Evolutionary conservation across 1,140 invertebrate genomes (phyloP).

Genomic region (Zaprionus tsacasi): DNA sequence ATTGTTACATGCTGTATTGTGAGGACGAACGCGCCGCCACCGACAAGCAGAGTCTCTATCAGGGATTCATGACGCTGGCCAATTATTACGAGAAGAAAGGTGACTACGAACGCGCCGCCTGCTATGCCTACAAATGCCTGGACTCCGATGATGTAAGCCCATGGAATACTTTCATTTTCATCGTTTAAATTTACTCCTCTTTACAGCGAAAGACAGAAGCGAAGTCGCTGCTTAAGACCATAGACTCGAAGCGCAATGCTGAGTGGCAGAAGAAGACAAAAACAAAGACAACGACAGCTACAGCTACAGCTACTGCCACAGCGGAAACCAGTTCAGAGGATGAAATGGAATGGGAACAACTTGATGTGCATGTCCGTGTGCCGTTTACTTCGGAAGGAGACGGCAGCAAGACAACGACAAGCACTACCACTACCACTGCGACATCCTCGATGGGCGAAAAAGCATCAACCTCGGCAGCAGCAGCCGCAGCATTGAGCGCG

Average conservation of each 20-base stretch:
- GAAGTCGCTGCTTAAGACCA: slow-evolving; percentile 93
- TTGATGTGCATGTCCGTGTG: slow-evolving; percentile 56
- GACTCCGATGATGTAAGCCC: slow-evolving; percentile 76
- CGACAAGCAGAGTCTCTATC: slow-evolving; percentile 91
- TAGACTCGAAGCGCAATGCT: slow-evolving; percentile 87
- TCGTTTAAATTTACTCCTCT: background rate
- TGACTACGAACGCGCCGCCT: slow-evolving; percentile 93
- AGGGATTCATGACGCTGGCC: slow-evolving; percentile 95
- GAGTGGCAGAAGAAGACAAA: slow-evolving; percentile 58
- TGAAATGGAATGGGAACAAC: slow-evolving; percentile 78
- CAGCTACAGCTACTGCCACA: slow-evolving; percentile 42
- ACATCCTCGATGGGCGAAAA: background rate
- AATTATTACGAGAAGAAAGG: slow-evolving; percentile 94
- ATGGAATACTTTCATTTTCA: background rate
- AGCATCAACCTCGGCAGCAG: slow-evolving; percentile 15
- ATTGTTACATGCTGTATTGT: slow-evolving; percentile 95
- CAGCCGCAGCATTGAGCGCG: slow-evolving; percentile 12
- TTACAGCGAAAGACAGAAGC: slow-evolving; percentile 94
- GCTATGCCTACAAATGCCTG: slow-evolving; percentile 96
- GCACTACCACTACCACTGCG: slow-evolving; percentile 24
- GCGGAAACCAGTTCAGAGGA: slow-evolving; percentile 78
- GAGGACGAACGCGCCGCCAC: slow-evolving; percentile 89
- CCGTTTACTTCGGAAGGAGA: slow-evolving; percentile 31
- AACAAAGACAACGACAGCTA: slow-evolving; percentile 33
- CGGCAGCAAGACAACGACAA: slow-evolving; percentile 14